Evolutionary conservation across 53 echinoderm and acorn worm species (phyloP).

Genomic region (Luidia sarsii): DNA sequence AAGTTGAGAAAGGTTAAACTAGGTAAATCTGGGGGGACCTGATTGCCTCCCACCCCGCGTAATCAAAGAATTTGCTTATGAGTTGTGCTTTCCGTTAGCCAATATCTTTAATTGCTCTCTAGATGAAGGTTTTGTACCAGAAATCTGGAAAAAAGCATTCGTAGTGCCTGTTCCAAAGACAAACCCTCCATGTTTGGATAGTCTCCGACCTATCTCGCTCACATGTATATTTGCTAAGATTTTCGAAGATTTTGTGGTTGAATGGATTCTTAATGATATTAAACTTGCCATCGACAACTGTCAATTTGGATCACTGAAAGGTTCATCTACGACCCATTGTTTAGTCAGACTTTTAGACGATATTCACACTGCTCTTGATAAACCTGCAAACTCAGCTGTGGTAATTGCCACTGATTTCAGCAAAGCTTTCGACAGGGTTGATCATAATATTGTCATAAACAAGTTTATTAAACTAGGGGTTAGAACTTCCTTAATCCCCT

Average conservation of each 20-base stretch:
- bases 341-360: background rate
- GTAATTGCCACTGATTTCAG: background rate
- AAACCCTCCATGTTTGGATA: background rate
- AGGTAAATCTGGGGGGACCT: background rate
- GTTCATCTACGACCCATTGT: background rate
- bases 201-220: conserved; percentile 3
- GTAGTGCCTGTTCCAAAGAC: conserved; percentile 8
- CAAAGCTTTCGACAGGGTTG: background rate
- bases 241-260: conserved; percentile 6
- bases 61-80: conserved; percentile 6
- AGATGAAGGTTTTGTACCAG: background rate
- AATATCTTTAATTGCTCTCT: conserved; percentile 5
- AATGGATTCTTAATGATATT: background rate
- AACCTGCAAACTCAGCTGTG: background rate
- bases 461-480: conserved; percentile 11
- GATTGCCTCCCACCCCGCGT: background rate
- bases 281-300: background rate
- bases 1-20: background rate
- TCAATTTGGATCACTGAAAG: background rate
- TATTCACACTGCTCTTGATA: background rate
- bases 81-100: background rate
- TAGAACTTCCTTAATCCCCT: background rate
- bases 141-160: background rate
- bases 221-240: conserved; percentile 10
- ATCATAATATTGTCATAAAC: background rate